phyloP scores from a whole-genome alignment of 1,140 invertebrate species.

The Camponotus floridanus region DNA sequence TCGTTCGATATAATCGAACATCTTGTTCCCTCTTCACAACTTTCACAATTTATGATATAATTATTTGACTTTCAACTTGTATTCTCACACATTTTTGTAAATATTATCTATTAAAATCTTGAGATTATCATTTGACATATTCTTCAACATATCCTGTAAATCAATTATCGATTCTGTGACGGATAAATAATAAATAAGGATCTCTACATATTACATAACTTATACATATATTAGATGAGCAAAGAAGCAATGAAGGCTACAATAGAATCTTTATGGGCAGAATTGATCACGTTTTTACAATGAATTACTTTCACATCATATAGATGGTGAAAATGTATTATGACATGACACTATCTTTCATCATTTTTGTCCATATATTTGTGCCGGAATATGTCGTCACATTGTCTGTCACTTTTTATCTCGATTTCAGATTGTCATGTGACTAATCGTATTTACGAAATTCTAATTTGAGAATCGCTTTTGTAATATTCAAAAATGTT shows the following conservation, averaged over 20 bases:
- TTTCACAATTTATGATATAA: conserved; percentile 4
- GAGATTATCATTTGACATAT: background rate
- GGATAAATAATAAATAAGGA: background rate
- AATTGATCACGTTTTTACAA: conserved; percentile 13
- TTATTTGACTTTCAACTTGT: background rate
- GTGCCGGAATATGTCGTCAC: conserved; percentile 25
- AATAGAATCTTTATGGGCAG: conserved; percentile 12
- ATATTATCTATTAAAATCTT: conserved; percentile 6
- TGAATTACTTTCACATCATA: conserved; percentile 56
- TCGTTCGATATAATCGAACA: background rate
- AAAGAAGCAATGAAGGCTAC: background rate
- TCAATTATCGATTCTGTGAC: background rate
- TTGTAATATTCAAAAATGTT: conserved; percentile 11
- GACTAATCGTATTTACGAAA: conserved; percentile 28
- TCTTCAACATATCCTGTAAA: conserved; percentile 29
- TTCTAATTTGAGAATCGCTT: conserved; percentile 28
- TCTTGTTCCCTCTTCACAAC: background rate
- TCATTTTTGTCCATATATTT: conserved; percentile 65
- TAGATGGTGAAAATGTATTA: conserved; percentile 70
- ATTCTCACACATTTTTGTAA: conserved; percentile 12
- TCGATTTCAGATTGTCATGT: conserved; percentile 21
- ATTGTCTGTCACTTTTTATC: background rate
- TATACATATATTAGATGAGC: too few species aligned
- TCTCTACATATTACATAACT: too few species aligned
- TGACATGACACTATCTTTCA: conserved; percentile 75